Conservation (phyloP, 2,888 invertebrate genomes). For the Caradrina clavipalpis region DNA sequence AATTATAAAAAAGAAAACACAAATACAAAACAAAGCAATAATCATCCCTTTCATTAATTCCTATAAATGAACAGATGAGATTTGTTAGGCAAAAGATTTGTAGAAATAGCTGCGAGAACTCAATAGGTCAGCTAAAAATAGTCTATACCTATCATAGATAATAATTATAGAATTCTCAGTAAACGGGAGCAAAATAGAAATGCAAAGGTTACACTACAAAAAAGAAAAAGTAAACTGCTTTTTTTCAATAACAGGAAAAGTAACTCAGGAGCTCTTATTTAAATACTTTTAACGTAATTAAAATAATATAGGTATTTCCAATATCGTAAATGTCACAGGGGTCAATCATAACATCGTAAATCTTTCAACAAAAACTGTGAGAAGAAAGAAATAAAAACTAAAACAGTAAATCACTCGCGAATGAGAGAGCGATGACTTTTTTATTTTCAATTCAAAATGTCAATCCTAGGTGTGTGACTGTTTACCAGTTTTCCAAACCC, state of each 20-base stretch:
- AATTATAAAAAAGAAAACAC: too few relatives aligned
- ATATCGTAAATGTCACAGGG: background rate
- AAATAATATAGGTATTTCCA: conserved; percentile 16
- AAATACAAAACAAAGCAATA: too few relatives aligned
- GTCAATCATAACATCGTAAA: conserved; percentile 7
- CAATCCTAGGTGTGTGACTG: conserved; percentile 38
- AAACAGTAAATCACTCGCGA: conserved; percentile 29
- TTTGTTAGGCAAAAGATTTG: background rate
- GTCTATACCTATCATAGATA: too few relatives aligned
- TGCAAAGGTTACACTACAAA: too few relatives aligned
- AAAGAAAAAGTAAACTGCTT: too few relatives aligned
- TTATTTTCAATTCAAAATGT: conserved; percentile 19
- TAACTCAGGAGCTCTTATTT: background rate
- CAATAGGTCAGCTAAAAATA: too few relatives aligned
- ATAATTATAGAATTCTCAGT: too few relatives aligned
- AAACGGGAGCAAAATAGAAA: too few relatives aligned
- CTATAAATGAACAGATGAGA: background rate
- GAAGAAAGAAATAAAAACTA: conserved; percentile 28
- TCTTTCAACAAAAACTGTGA: conserved; percentile 10
- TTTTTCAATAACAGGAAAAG: background rate
- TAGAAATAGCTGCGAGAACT: too few relatives aligned
- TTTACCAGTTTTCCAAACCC: conserved; percentile 25
- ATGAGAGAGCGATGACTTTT: conserved; percentile 18
- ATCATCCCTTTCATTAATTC: too few relatives aligned
- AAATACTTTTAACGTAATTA: background rate